Percentiles rank a stretch among this genome's conserved stretches.
Evolutionary conservation across 2,888 invertebrate genomes (phyloP).

Genomic region (Dynastes tityus): DNA sequence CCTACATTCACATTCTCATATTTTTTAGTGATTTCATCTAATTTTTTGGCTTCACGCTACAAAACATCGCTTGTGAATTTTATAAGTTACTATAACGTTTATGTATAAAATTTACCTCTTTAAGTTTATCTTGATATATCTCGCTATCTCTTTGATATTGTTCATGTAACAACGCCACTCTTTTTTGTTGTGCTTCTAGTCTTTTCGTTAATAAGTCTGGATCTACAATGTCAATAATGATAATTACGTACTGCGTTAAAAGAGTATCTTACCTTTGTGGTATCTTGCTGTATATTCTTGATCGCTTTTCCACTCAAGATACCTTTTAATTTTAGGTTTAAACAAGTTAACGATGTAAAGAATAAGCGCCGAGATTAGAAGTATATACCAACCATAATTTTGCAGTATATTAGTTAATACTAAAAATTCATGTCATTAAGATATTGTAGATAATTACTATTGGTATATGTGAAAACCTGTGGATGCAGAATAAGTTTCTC

Average conservation of each 20-base stretch:
- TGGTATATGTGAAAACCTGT: background rate
- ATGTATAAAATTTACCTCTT: conserved; percentile 64
- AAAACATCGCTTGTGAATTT: background rate
- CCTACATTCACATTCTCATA: conserved; percentile 57
- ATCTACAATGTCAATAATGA: conserved; percentile 63
- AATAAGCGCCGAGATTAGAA: conserved; percentile 61
- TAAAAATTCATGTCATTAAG: background rate
- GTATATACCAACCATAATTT: conserved; percentile 69
- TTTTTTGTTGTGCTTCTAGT: conserved; percentile 66
- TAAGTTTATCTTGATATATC: conserved; percentile 64
- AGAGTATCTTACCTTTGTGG: conserved; percentile 68
- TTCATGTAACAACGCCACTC: conserved; percentile 69
- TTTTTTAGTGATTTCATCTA: conserved; percentile 60
- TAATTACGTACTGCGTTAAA: conserved; percentile 16
- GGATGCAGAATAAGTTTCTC: conserved; percentile 4
- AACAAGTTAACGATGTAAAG: conserved; percentile 66
- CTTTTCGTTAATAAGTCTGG: conserved; percentile 68
- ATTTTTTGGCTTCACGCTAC: conserved; percentile 64
- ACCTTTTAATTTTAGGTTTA: conserved; percentile 63
- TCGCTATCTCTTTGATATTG: conserved; percentile 66
- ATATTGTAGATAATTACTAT: conserved; percentile 55
- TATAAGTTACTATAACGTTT: background rate
- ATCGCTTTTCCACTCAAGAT: conserved; percentile 65
- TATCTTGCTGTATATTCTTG: conserved; percentile 69
- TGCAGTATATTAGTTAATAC: conserved; percentile 55